phyloP scores from a whole-genome alignment of 92 coral and sea anemone species.

The Anthopleura xanthogrammica region DNA sequence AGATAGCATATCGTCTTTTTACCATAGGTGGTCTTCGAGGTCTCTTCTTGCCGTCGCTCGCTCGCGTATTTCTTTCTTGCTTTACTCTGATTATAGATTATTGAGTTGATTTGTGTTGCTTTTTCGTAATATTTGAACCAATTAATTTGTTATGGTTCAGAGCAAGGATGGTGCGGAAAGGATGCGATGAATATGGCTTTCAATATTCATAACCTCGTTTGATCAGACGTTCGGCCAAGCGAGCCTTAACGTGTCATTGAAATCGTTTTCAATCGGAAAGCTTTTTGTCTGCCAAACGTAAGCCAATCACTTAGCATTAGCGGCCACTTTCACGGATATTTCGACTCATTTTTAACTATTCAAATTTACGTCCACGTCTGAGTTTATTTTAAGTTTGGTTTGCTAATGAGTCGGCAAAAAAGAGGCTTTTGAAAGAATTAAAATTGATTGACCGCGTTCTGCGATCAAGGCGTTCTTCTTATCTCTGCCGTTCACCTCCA shows the following conservation, averaged over 20 bases:
- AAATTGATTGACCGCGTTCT: conserved; percentile 24
- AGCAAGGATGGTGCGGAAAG: neutral
- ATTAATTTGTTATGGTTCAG: neutral
- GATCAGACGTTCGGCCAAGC: conserved; percentile 13
- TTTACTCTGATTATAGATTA: neutral
- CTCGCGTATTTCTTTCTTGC: neutral
- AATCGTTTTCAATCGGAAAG: neutral
- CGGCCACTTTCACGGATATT: neutral
- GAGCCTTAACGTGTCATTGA: conserved; percentile 4
- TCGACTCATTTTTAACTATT: neutral
- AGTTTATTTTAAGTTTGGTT: conserved; percentile 5
- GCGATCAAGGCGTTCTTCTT: conserved; percentile 26
- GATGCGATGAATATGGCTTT: neutral
- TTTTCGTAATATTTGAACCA: neutral
- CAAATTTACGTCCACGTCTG: neutral
- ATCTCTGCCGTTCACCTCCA: conserved; percentile 33
- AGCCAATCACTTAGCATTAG: conserved; percentile 3
- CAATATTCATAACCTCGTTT: neutral
- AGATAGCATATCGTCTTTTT: conserved; percentile 31
- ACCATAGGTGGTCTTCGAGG: conserved; percentile 27
- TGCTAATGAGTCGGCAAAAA: conserved; percentile 23
- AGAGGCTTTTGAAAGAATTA: conserved; percentile 4
- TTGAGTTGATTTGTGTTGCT: neutral
- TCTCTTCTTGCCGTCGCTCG: neutral
- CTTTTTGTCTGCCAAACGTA: neutral